Evolutionary conservation across 2,888 invertebrate species (phyloP).

Genomic region (Agonopterix subpropinquella): DNA sequence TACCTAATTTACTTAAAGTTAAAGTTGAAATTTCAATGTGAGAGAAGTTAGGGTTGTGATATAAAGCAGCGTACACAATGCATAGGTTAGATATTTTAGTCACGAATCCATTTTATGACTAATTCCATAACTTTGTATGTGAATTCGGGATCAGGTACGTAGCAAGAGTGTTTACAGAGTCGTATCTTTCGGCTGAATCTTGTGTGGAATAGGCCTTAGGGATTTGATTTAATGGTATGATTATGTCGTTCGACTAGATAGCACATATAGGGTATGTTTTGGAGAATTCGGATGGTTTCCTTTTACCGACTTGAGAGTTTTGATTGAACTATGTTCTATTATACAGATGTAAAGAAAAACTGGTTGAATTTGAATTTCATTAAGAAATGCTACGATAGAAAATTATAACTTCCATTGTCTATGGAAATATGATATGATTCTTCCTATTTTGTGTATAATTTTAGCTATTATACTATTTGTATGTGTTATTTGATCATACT

Average conservation of each 20-base stretch:
- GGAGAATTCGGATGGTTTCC: too few species aligned
- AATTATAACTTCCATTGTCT: too few species aligned
- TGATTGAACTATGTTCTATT: too few species aligned
- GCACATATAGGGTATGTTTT: slow-evolving; percentile 5
- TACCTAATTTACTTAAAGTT: slow-evolving; percentile 10
- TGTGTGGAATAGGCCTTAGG: slow-evolving; percentile 39
- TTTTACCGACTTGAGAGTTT: too few species aligned
- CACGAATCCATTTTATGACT: slow-evolving; percentile 75
- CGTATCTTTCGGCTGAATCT: slow-evolving; percentile 52
- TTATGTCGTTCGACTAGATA: slow-evolving; percentile 19
- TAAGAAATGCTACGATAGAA: too few species aligned
- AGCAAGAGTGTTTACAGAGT: slow-evolving; percentile 57
- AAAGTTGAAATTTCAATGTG: slow-evolving; percentile 17
- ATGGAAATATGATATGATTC: too few species aligned
- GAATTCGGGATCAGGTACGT: slow-evolving; percentile 68
- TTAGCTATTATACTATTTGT: too few species aligned
- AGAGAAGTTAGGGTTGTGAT: not conserved
- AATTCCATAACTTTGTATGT: slow-evolving; percentile 76
- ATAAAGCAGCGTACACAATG: slow-evolving; percentile 25
- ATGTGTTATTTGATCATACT: too few species aligned
- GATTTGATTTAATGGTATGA: slow-evolving; percentile 54
- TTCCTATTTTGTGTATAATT: too few species aligned
- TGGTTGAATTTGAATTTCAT: too few species aligned
- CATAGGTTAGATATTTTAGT: slow-evolving; percentile 73
- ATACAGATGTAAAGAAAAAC: too few species aligned